Conservation (phyloP, 2,888 invertebrate genomes). For the Apodemia mormo region DNA sequence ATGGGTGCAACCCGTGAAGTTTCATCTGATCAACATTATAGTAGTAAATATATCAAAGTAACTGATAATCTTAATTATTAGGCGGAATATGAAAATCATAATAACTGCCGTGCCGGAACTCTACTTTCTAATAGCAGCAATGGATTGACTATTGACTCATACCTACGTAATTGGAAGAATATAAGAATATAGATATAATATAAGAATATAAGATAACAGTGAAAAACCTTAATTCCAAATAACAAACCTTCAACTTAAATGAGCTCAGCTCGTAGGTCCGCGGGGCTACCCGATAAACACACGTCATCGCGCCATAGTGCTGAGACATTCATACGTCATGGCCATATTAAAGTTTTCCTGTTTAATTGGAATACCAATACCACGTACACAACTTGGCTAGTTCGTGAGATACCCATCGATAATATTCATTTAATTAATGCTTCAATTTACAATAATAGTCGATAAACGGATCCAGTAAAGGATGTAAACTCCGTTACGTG, state of each 20-base stretch:
- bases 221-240: neutral
- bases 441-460: neutral
- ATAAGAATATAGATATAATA: no score
- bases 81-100: no score
- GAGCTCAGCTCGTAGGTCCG: neutral
- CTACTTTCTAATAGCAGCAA: no score
- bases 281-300: neutral
- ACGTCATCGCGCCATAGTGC: neutral
- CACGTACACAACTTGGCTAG: neutral
- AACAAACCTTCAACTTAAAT: neutral
- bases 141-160: no score
- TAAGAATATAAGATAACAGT: no score
- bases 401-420: conserved; percentile 8
- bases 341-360: conserved; percentile 1
- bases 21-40: no score
- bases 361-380: neutral
- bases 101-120: no score
- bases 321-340: neutral
- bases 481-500: neutral
- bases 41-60: no score
- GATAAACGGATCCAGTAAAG: conserved; percentile 8
- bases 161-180: neutral
- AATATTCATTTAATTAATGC: neutral
- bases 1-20: no score
- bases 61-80: no score